Base-by-base conservation (phyloP, 2,797 vertebrate species). In the Chaenodraco wilsoni region DNA sequence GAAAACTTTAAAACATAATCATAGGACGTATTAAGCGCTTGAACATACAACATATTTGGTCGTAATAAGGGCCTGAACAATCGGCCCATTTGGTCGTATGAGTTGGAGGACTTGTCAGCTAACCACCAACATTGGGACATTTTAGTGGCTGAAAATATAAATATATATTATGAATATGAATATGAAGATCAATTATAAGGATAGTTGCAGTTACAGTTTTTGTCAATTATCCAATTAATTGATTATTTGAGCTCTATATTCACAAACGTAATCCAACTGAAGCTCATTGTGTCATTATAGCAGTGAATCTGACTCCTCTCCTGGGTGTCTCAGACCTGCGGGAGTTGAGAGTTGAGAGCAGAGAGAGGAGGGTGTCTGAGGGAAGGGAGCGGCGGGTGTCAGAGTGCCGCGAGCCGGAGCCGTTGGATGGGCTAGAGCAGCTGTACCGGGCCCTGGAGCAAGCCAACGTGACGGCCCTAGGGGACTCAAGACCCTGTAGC, bases 391-490 rank as follows among this genome's bases (percentile, higher is more conserved):
- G 90, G 55, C 84, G 91, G 9, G 92, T 95, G 52, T 90, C 93
- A 77, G 96, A 95, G 79, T 93, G 90, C 14, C 50, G 89, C 6
- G 95, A 95, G 67, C 82, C 84, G 0, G 89, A 92, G 72, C 66
- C 54, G 0, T 16, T 85, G 75, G 95, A 97, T 15, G 95, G 95
- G 5, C 88, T 97, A 33, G 94, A 96, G 72, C 95, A 96, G 91
- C 93, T 97, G 10, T 97, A 96, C 87, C 95, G 91, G 62, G 91
- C 93, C 51, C 89, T 96, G 90, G 95, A 96, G 82, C 94, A 95
- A 74, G 94, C 94, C 72, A 96, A 95, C 46, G 82, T 96, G 57
- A 96, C 96, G 4, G 94, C 94, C 9, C 91, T 96, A 2, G 95
- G 95, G n/a, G 95, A 96, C 78, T 94, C 96, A 19, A 93, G 93